Evolutionary conservation across 2,888 invertebrate genomes (phyloP).

Genomic region (Punctoribates punctum): DNA sequence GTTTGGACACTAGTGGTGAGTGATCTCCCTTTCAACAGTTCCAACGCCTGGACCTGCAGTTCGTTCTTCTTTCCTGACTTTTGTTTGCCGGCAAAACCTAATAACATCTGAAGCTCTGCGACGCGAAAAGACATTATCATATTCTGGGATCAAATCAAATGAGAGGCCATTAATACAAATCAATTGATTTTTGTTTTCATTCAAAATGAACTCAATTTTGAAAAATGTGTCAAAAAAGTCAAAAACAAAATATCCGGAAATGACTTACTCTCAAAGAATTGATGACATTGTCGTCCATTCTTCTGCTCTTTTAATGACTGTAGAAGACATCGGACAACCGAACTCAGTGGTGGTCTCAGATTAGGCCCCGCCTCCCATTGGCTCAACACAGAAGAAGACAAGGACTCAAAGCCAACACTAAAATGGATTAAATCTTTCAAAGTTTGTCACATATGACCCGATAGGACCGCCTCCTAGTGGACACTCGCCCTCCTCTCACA

Average conservation of each 20-base stretch:
- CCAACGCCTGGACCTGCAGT: conserved; percentile 68
- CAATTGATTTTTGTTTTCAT: neutral
- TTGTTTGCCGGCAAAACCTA: conserved; percentile 73
- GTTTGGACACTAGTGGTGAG: conserved; percentile 61
- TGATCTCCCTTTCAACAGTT: conserved; percentile 63
- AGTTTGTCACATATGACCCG: neutral
- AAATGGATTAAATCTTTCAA: conserved; percentile 20
- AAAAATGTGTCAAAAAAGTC: neutral
- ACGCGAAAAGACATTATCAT: conserved; percentile 71
- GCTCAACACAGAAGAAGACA: neutral
- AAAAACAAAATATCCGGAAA: neutral
- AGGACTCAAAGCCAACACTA: neutral
- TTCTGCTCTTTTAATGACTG: neutral
- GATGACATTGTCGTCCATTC: conserved; percentile 30
- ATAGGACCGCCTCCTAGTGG: neutral
- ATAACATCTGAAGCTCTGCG: conserved; percentile 75
- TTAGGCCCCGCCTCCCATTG: conserved; percentile 17
- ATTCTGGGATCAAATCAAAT: neutral
- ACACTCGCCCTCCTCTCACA: neutral
- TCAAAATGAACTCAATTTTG: neutral
- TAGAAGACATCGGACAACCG: neutral
- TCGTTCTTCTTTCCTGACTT: conserved; percentile 76
- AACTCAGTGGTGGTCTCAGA: neutral
- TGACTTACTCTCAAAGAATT: conserved; percentile 3
- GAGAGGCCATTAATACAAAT: neutral